Conservation (phyloP, 2,888 invertebrate genomes). For the Lasius platythorax region DNA sequence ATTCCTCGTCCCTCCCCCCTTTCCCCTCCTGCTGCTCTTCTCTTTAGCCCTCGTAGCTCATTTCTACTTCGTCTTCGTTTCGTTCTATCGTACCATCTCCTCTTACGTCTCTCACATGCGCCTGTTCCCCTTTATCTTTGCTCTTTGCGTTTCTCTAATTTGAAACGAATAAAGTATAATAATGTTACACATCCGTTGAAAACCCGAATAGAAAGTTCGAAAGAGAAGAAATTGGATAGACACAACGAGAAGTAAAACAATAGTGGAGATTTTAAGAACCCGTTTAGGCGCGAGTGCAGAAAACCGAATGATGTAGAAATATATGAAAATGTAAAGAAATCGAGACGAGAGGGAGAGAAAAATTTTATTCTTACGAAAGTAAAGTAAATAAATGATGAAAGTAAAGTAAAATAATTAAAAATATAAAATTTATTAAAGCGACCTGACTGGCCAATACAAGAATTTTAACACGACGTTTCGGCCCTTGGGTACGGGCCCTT, state of each 20-base stretch:
- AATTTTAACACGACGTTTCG: no score
- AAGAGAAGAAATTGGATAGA: constrained; percentile 32
- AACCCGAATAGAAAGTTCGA: constrained; percentile 34
- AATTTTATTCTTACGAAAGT: neutral
- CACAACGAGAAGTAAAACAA: constrained; percentile 10
- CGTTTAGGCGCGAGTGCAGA: neutral
- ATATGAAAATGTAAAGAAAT: neutral
- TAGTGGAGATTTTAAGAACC: neutral
- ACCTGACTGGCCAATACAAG: no score
- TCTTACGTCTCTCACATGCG: constrained; percentile 33
- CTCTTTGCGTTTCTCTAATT: constrained; percentile 50
- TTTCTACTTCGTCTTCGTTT: constrained; percentile 55
- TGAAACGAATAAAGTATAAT: constrained; percentile 38
- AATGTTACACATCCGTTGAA: constrained; percentile 46
- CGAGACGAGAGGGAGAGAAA: neutral
- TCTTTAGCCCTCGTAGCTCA: constrained; percentile 32
- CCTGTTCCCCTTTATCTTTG: constrained; percentile 32
- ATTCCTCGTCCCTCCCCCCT: constrained; percentile 56
- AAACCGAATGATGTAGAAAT: neutral
- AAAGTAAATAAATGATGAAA: no score
- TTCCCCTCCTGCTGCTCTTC: neutral
- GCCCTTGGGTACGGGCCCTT: no score
- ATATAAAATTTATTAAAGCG: no score
- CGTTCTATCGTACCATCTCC: constrained; percentile 57
- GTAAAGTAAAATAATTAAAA: neutral